Percentiles rank a stretch among this genome's conserved stretches.
Evolutionary conservation across 2,888 invertebrate species (phyloP).

Genomic region (Drosophila tanythrix): DNA sequence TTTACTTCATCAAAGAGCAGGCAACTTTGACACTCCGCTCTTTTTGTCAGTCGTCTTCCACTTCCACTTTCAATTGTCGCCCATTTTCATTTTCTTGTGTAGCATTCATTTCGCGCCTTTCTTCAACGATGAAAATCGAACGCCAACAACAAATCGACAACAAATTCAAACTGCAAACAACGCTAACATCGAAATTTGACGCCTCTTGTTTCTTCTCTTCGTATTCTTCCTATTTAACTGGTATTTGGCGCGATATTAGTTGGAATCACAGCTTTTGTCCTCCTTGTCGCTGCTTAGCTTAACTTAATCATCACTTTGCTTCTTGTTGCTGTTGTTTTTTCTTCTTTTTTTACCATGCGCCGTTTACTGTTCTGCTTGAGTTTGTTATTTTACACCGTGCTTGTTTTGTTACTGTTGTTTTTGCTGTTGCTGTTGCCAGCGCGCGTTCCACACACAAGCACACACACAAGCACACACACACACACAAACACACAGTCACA

Average conservation of each 20-base stretch:
- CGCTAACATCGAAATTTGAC: slow-evolving; percentile 7
- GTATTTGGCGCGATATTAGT: slow-evolving; percentile 18
- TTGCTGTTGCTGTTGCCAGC: slow-evolving; percentile 41
- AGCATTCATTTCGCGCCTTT: slow-evolving; percentile 35
- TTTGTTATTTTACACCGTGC: slow-evolving; percentile 48
- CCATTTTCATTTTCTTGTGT: slow-evolving; percentile 24
- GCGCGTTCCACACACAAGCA: slow-evolving; percentile 40
- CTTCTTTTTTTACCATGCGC: slow-evolving; percentile 16
- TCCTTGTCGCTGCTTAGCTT: slow-evolving; percentile 21
- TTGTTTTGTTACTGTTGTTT: slow-evolving; percentile 43
- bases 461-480: slow-evolving; percentile 20
- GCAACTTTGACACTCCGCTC: slow-evolving; percentile 3
- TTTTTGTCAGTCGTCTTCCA: not conserved
- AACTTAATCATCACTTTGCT: slow-evolving; percentile 38
- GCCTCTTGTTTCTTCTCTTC: not conserved
- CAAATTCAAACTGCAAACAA: slow-evolving; percentile 18
- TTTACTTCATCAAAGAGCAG: not conserved
- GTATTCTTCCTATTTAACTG: slow-evolving; percentile 4
- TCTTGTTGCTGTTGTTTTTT: slow-evolving; percentile 16
- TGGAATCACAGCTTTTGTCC: slow-evolving; percentile 29
- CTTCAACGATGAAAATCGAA: slow-evolving; percentile 20
- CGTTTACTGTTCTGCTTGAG: slow-evolving; percentile 26
- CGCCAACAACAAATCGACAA: slow-evolving; percentile 15
- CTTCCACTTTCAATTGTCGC: slow-evolving; percentile 10
- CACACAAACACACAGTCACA: slow-evolving; percentile 30